phyloP scores from a whole-genome alignment of 2,888 invertebrate species.

The Aphidius colemani region DNA sequence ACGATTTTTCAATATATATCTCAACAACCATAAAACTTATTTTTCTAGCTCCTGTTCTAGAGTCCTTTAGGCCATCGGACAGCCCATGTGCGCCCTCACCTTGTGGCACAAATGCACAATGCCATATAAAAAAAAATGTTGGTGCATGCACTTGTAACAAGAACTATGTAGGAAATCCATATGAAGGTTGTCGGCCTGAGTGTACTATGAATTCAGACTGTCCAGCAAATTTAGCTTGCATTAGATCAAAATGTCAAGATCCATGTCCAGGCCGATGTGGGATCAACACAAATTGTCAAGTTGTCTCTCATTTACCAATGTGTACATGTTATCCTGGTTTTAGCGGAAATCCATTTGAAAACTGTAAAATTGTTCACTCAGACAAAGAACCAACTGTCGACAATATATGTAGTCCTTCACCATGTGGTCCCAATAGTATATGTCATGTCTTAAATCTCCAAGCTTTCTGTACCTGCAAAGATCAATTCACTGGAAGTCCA shows the following conservation, averaged over 20 bases:
- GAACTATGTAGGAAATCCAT: constrained; percentile 74
- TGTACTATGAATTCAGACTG: constrained; percentile 61
- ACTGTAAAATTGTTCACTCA: constrained; percentile 59
- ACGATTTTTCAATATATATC: constrained; percentile 6
- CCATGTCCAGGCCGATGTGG: constrained; percentile 63
- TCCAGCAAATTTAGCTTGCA: constrained; percentile 61
- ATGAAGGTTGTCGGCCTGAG: constrained; percentile 61
- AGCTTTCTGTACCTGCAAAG: constrained; percentile 60
- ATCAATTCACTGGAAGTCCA: constrained; percentile 59
- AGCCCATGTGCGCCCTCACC: constrained; percentile 72
- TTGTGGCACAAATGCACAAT: constrained; percentile 78
- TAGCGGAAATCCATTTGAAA: constrained; percentile 71
- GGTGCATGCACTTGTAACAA: constrained; percentile 78
- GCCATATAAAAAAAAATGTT: constrained; percentile 71
- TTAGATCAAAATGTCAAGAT: constrained; percentile 61
- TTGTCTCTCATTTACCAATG: constrained; percentile 78
- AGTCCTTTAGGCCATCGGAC: constrained; percentile 52
- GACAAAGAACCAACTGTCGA: constrained; percentile 30
- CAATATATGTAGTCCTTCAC: constrained; percentile 59
- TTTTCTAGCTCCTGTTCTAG: constrained; percentile 34
- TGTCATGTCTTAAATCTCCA: constrained; percentile 60
- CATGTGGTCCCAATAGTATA: constrained; percentile 63
- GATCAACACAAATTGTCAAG: constrained; percentile 71
- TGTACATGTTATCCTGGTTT: constrained; percentile 72
- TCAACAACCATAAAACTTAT: constrained; percentile 39